These are phyloP conservation scores for Cryptoblepharus egeriae DNA, from an alignment of 2,797 vertebrate genomes.

Conservation along the genomic window DNA sequence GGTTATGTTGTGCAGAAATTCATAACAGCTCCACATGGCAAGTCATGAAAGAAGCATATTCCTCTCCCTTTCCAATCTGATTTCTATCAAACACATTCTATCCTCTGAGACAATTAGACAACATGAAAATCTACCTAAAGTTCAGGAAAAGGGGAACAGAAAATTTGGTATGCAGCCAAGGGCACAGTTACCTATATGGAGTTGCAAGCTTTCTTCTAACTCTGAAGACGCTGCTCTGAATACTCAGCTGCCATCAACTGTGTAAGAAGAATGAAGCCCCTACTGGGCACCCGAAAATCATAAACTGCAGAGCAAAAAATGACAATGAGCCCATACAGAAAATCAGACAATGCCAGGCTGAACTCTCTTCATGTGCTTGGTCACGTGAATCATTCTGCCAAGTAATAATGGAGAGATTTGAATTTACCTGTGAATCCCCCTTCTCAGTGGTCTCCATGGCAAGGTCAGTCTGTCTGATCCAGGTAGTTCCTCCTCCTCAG, in stretches of 20 bases:
- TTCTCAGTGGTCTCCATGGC: too few species aligned
- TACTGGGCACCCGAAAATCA: background rate
- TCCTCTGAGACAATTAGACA: conserved; percentile 24
- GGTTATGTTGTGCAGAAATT: conserved; percentile 33
- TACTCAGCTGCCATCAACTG: background rate
- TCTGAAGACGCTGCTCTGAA: conserved; percentile 30
- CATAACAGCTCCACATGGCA: conserved; percentile 30
- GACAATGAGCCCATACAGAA: background rate
- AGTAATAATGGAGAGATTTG: too few species aligned
- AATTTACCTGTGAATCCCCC: too few species aligned
- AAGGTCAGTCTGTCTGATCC: too few species aligned
- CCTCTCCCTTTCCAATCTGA: background rate
- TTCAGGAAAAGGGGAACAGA: conserved; percentile 32
- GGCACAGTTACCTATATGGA: background rate
- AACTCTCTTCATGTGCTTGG: background rate
- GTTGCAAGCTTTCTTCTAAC: conserved; percentile 14
- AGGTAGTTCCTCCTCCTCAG: too few species aligned
- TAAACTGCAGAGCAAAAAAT: background rate
- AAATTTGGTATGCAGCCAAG: conserved; percentile 7
- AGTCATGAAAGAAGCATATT: conserved; percentile 25
- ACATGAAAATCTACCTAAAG: conserved; percentile 7
- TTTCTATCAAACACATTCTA: conserved; percentile 13
- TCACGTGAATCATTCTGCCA: background rate
- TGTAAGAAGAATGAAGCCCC: background rate
- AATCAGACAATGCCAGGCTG: background rate